phyloP scores from a whole-genome alignment of 2,797 vertebrate species.

The Lithobates sylvaticus region DNA sequence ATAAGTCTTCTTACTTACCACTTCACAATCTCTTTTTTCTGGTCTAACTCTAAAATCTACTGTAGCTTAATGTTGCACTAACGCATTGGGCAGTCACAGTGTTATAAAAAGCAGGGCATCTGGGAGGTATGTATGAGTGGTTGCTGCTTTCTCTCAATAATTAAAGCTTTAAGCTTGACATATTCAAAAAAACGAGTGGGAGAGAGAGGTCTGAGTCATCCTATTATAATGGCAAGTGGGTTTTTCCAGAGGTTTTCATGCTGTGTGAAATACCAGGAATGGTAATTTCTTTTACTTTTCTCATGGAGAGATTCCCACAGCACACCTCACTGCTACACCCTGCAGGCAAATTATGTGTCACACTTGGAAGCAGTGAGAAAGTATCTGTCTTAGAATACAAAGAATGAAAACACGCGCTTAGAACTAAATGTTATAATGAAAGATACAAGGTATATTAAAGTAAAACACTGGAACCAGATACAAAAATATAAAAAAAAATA shows the following conservation, averaged over 20 bases:
- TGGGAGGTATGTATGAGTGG: constrained; percentile 7
- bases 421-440: neutral
- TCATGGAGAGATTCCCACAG: constrained; percentile 4
- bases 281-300: no score
- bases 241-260: constrained; percentile 48
- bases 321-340: constrained; percentile 42
- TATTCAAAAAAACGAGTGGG: constrained; percentile 51
- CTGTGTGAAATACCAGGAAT: constrained; percentile 52
- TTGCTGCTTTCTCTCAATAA: constrained; percentile 40
- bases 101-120: constrained; percentile 44
- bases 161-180: constrained; percentile 48
- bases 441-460: neutral
- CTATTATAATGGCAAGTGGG: constrained; percentile 46
- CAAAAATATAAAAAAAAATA: no score
- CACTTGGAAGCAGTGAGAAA: neutral
- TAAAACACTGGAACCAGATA: neutral
- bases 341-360: constrained; percentile 27
- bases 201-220: constrained; percentile 53
- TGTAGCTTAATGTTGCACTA: neutral
- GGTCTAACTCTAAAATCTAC: neutral
- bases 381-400: neutral
- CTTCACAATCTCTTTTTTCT: neutral
- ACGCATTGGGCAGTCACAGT: constrained; percentile 15
- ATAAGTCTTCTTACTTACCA: neutral
- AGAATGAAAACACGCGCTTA: neutral